Evolutionary conservation across 2,797 vertebrate species (phyloP).

Genomic region (Apogon hyalosoma): DNA sequence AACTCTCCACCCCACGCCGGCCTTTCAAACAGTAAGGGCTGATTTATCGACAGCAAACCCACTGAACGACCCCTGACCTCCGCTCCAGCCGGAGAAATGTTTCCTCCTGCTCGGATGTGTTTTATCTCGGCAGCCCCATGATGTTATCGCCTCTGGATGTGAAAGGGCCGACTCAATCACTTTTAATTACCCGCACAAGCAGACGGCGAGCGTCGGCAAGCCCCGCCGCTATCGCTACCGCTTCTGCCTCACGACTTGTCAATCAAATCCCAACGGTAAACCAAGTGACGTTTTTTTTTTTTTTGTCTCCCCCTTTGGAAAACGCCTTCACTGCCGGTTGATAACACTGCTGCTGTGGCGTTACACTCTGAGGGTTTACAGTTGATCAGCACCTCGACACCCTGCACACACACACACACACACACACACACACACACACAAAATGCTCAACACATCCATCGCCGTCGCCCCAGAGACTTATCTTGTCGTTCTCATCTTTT

Average conservation of each 20-base stretch:
- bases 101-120: constrained; percentile 11
- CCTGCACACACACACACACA: no score
- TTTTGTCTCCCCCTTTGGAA: background rate
- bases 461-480: constrained; percentile 37
- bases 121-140: constrained; percentile 23
- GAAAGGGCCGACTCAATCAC: constrained; percentile 39
- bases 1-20: constrained; percentile 1
- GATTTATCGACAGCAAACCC: constrained; percentile 12
- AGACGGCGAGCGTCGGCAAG: constrained; percentile 52
- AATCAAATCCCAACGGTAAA: constrained; percentile 52
- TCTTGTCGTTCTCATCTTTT: constrained; percentile 57
- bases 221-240: background rate
- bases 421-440: constrained; percentile 30
- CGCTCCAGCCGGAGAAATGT: constrained; percentile 3
- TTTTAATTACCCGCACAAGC: constrained; percentile 66
- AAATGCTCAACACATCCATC: constrained; percentile 16
- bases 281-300: background rate
- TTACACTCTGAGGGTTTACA: constrained; percentile 51
- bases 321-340: constrained; percentile 15
- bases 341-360: constrained; percentile 10
- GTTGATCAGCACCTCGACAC: constrained; percentile 59
- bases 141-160: constrained; percentile 42
- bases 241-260: constrained; percentile 41
- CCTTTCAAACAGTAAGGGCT: constrained; percentile 2
- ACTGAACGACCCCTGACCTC: constrained; percentile 30